A percentile compares a stretch with the other conserved stretches of the same genome.
Evolutionary conservation across 2,113 vertebrate species (phyloP).

Genomic region (Hucho hucho): DNA sequence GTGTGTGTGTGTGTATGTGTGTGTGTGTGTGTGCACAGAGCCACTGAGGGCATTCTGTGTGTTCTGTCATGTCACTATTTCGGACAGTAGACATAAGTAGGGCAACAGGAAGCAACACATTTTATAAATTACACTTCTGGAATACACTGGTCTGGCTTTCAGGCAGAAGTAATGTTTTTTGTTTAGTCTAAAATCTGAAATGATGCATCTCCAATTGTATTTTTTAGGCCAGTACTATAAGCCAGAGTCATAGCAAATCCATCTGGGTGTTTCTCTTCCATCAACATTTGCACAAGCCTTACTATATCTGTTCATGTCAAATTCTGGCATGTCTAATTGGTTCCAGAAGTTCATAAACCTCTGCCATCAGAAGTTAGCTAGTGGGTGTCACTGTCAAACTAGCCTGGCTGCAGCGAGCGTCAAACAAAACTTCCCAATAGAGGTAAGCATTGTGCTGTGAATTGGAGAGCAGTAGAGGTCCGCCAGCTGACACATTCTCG

Average conservation of each 20-base stretch:
- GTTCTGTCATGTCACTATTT: constrained; percentile 3
- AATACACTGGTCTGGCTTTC: constrained; percentile 9
- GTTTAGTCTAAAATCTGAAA: constrained; percentile 40
- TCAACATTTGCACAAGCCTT: constrained; percentile 41
- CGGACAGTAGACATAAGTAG: constrained; percentile 36
- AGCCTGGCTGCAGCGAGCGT: no score
- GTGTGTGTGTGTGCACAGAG: background rate
- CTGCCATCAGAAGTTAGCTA: no score
- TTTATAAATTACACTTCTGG: constrained; percentile 18
- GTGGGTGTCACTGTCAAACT: no score
- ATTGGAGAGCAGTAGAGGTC: background rate
- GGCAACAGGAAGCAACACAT: constrained; percentile 34
- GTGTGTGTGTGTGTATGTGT: background rate
- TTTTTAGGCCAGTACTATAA: constrained; percentile 39
- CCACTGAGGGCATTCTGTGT: background rate
- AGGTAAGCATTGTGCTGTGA: no score
- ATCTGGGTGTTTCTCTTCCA: constrained; percentile 47
- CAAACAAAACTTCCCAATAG: background rate
- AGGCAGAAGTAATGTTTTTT: constrained; percentile 36
- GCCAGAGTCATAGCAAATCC: constrained; percentile 44
- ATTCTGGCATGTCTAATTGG: background rate
- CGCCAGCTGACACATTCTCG: background rate
- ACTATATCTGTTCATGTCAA: constrained; percentile 36
- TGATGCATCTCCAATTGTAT: constrained; percentile 32
- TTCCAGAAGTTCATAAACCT: background rate